Evolutionary conservation across 1,140 invertebrate genomes (phyloP).

Genomic region (Aethina tumida): DNA sequence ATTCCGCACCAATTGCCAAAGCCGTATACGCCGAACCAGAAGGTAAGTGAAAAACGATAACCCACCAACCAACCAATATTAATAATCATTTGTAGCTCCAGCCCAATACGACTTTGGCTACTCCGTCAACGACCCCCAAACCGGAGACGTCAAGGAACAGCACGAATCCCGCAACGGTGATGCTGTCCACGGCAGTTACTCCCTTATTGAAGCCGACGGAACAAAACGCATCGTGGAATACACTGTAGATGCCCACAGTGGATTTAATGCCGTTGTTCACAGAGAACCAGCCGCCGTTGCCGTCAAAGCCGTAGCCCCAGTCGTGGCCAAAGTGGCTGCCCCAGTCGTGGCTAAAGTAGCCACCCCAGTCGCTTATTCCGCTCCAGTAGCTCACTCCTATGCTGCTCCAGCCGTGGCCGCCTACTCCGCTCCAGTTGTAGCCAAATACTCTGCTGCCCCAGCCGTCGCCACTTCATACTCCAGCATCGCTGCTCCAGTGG

Average conservation of each 20-base stretch:
- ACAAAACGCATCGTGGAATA: constrained; percentile 53
- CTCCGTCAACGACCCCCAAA: constrained; percentile 43
- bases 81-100: constrained; percentile 18
- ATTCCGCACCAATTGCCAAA: too few relatives aligned
- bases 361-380: background rate
- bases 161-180: constrained; percentile 33
- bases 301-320: constrained; percentile 35
- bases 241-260: constrained; percentile 57
- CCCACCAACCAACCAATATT: constrained; percentile 13
- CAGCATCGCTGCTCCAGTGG: constrained; percentile 17
- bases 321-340: constrained; percentile 10
- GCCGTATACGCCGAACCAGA: constrained; percentile 25
- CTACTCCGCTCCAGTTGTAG: constrained; percentile 10
- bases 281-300: constrained; percentile 31
- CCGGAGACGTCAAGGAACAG: constrained; percentile 46
- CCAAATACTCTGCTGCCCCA: constrained; percentile 24
- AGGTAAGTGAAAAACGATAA: too few relatives aligned
- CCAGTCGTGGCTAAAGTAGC: too few relatives aligned
- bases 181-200: constrained; percentile 30
- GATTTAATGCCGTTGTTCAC: constrained; percentile 46
- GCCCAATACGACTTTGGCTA: constrained; percentile 41
- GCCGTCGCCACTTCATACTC: constrained; percentile 5
- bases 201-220: constrained; percentile 42
- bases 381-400: too few relatives aligned
- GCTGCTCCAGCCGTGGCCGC: too few relatives aligned